Conservation (phyloP, 2,113 vertebrate genomes). For the Entomyzon cyanotis region DNA sequence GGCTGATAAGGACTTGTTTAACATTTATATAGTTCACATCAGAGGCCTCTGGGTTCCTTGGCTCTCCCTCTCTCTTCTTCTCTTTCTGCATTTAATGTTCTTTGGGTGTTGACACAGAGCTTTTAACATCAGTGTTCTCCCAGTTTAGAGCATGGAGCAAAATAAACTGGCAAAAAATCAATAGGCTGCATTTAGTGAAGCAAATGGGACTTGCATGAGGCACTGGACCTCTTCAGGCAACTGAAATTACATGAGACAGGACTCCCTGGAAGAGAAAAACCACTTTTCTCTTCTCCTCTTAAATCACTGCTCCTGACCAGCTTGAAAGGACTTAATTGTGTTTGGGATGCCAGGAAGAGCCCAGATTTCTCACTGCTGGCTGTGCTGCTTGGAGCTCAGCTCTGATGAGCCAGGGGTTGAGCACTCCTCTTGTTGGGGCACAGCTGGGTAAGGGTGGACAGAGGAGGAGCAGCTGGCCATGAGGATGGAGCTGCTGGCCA, state of each 20-base stretch:
- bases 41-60: conserved; percentile 32
- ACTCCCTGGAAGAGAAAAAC: conserved; percentile 31
- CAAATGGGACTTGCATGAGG: conserved; percentile 67
- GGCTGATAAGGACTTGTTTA: conserved; percentile 59
- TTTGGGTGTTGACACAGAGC: conserved; percentile 59
- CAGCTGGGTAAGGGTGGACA: accelerated
- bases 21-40: conserved; percentile 57
- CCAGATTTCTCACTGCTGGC: background rate
- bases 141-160: conserved; percentile 59
- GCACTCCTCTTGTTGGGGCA: background rate
- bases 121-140: conserved; percentile 50
- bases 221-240: conserved; percentile 43
- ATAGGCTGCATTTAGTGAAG: conserved; percentile 61
- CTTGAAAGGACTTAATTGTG: background rate
- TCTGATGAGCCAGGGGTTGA: accelerated
- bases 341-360: background rate
- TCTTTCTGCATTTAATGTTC: conserved; percentile 25
- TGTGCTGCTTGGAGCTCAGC: background rate
- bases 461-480: accelerated
- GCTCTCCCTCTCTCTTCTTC: background rate
- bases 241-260: conserved; percentile 50
- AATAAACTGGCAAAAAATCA: conserved; percentile 71
- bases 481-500: background rate
- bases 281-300: conserved; percentile 43
- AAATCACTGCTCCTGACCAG: background rate